Conservation (phyloP, 2,113 vertebrate genomes). For the Terrapene triunguis region DNA sequence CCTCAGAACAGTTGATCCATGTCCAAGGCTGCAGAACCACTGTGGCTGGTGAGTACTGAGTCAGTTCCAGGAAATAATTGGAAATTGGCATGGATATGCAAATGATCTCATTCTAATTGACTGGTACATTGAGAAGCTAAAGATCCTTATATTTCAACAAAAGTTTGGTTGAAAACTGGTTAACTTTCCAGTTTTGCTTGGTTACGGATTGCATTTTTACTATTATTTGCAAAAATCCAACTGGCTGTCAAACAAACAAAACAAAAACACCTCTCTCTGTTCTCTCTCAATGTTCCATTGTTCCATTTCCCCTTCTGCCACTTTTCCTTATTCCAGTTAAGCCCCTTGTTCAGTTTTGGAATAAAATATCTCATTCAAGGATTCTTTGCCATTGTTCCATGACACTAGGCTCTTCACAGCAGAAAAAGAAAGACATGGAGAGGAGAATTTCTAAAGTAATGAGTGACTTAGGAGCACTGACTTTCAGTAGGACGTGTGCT, state of each 20-base stretch:
- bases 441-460: background rate
- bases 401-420: background rate
- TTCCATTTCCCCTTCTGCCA: background rate
- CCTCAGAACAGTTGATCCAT: no score
- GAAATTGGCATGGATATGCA: background rate
- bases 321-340: background rate
- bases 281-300: background rate
- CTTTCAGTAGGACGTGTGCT: background rate
- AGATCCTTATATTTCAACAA: background rate
- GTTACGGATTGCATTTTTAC: slow-evolving; percentile 5
- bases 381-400: background rate
- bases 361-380: background rate
- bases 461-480: background rate
- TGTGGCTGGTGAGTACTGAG: no score
- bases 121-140: background rate
- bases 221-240: background rate
- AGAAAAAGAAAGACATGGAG: background rate
- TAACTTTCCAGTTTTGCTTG: background rate
- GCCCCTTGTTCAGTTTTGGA: background rate
- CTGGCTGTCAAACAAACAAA: background rate
- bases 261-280: background rate
- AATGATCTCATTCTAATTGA: background rate
- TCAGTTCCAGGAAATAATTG: background rate
- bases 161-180: background rate
- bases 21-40: no score